phyloP scores from a whole-genome alignment of 2,113 vertebrate genomes.

The Ginglymostoma cirratum region DNA sequence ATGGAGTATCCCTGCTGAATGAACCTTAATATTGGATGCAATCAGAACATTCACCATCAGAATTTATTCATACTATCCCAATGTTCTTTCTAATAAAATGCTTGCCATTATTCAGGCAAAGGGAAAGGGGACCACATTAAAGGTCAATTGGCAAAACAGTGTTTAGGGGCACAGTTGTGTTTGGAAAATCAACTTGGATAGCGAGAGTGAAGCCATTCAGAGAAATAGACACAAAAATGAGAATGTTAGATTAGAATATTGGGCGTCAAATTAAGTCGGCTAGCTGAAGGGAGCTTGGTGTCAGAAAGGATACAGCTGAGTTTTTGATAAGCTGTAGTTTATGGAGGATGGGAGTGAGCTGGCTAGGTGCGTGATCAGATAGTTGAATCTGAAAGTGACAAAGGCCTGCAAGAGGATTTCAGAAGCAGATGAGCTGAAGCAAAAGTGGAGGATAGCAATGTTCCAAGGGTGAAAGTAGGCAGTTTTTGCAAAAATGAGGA shows the following conservation, averaged over 20 bases:
- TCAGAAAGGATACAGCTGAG: background rate
- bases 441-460: background rate
- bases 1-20: background rate
- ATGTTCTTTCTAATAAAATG: background rate
- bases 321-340: background rate
- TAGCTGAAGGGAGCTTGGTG: background rate
- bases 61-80: background rate
- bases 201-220: background rate
- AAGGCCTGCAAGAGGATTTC: background rate
- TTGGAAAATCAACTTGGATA: background rate
- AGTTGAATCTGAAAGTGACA: background rate
- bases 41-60: background rate
- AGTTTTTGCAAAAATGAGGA: background rate
- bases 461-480: background rate
- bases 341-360: background rate
- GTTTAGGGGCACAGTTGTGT: background rate
- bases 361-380: background rate
- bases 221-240: background rate
- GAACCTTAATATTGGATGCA: background rate
- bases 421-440: background rate
- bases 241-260: background rate
- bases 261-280: background rate
- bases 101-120: background rate
- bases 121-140: background rate
- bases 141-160: background rate